These are phyloP conservation scores for Germaria angustata DNA, from an alignment of 2,888 invertebrate species.

Conservation along the genomic window DNA sequence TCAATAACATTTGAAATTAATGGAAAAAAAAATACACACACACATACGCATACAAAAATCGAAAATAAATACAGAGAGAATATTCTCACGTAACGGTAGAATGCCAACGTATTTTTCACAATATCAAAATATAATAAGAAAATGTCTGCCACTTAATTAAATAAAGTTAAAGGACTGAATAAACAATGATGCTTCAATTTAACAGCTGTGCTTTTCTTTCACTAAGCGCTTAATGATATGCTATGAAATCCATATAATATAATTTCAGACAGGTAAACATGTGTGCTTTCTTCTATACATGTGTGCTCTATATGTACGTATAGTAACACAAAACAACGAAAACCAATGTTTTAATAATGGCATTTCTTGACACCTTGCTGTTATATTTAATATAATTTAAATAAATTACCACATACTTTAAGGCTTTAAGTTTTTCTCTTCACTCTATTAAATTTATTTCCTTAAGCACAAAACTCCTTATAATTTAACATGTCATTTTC, in stretches of 20 bases:
- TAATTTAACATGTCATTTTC: background rate
- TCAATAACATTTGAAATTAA: conserved; percentile 9
- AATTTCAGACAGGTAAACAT: too few relatives aligned
- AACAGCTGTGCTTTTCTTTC: too few relatives aligned
- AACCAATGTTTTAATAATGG: too few relatives aligned
- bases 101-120: background rate
- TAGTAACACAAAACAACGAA: too few relatives aligned
- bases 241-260: background rate
- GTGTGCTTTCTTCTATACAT: too few relatives aligned
- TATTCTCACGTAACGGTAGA: background rate
- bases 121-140: background rate
- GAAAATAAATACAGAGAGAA: background rate
- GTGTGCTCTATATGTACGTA: too few relatives aligned
- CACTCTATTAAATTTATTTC: too few relatives aligned
- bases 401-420: background rate
- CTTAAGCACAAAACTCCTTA: background rate
- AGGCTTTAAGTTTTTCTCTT: background rate
- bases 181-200: background rate
- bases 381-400: background rate
- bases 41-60: background rate
- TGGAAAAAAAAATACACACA: background rate
- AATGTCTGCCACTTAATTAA: background rate
- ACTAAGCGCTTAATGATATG: background rate
- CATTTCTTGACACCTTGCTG: background rate
- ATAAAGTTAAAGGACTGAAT: background rate